A percentile compares a stretch with the other conserved stretches of the same genome.
These are phyloP conservation scores for Cecropterus lyciades DNA, from an alignment of 1,140 invertebrate species.

Conservation along the genomic window DNA sequence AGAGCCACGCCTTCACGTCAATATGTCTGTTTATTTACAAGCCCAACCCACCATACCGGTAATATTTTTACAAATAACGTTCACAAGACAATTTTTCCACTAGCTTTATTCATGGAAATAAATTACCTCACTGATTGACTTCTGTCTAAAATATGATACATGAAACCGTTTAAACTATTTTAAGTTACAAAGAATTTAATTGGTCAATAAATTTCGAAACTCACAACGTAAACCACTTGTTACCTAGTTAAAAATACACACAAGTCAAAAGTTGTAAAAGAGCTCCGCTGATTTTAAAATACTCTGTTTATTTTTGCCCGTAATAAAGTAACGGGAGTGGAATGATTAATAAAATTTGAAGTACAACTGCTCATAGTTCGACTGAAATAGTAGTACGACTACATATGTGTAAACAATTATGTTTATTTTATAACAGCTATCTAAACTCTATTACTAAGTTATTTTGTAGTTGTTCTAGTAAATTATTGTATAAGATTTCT, in stretches of 20 bases:
- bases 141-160: neutral
- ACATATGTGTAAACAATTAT: too few species aligned
- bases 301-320: neutral
- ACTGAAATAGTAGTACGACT: too few species aligned
- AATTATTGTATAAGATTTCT: too few species aligned
- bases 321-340: neutral
- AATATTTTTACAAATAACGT: too few species aligned
- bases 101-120: too few species aligned
- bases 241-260: slow-evolving; percentile 1
- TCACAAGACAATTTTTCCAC: too few species aligned
- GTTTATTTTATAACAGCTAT: too few species aligned
- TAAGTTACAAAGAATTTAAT: slow-evolving; percentile 10
- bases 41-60: neutral
- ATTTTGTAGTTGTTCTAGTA: too few species aligned
- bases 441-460: too few species aligned
- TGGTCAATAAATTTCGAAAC: slow-evolving; percentile 14
- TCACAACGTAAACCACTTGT: slow-evolving; percentile 10
- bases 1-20: slow-evolving; percentile 4
- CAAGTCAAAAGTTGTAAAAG: slow-evolving; percentile 4
- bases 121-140: too few species aligned
- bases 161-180: slow-evolving; percentile 6
- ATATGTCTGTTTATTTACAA: slow-evolving; percentile 6
- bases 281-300: slow-evolving; percentile 1
- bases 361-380: too few species aligned
- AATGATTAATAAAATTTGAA: too few species aligned